Evolutionary conservation across 2,888 invertebrate species (phyloP).

Genomic region (Toxonevra muliebris): DNA sequence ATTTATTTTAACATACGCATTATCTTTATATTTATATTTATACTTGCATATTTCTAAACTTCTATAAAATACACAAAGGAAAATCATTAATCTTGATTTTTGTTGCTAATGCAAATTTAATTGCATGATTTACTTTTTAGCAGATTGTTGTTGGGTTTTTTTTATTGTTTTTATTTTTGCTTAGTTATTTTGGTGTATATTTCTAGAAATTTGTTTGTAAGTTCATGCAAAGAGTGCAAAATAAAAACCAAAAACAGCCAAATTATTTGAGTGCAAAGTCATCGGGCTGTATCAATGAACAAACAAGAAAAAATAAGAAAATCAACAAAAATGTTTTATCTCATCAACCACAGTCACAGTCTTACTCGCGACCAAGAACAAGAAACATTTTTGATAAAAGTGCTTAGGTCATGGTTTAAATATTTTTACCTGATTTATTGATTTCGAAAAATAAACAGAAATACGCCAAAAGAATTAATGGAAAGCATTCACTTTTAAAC

Average conservation of each 20-base stretch:
- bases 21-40: neutral
- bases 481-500: no score
- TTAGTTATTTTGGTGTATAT: neutral
- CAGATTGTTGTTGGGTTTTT: neutral
- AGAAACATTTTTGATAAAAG: neutral
- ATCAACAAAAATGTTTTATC: slow-evolving; percentile 14
- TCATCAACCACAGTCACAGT: slow-evolving; percentile 21
- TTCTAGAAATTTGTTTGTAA: slow-evolving; percentile 12
- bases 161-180: slow-evolving; percentile 17
- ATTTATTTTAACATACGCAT: neutral
- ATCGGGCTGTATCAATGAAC: slow-evolving; percentile 22
- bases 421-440: slow-evolving; percentile 10
- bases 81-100: slow-evolving; percentile 56
- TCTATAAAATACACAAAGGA: neutral
- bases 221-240: slow-evolving; percentile 9
- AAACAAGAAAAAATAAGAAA: no score
- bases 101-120: slow-evolving; percentile 38
- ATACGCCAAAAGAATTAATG: neutral
- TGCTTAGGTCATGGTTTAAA: slow-evolving; percentile 9
- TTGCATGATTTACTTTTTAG: slow-evolving; percentile 37
- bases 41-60: neutral
- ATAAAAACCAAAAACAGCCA: slow-evolving; percentile 12
- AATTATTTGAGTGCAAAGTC: slow-evolving; percentile 29
- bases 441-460: neutral
- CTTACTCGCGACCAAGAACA: neutral